These are phyloP conservation scores for Pycnomerus fuliginosus DNA, from an alignment of 2,888 invertebrate species.

Conservation along the genomic window DNA sequence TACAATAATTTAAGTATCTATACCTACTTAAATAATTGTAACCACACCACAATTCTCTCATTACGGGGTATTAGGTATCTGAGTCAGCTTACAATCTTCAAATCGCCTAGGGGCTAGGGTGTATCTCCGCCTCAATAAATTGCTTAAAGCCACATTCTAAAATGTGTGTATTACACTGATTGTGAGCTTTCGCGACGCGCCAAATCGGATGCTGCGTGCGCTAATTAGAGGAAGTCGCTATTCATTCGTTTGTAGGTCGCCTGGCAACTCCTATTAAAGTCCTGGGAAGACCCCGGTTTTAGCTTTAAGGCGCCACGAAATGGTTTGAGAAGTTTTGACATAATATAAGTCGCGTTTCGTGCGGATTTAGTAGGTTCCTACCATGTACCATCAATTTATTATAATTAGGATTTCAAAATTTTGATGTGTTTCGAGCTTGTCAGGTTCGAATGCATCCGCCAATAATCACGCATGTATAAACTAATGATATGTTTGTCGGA, in stretches of 20 bases:
- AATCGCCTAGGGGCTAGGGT: no score
- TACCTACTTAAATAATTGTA: no score
- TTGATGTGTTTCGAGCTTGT: no score
- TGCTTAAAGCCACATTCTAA: slow-evolving; percentile 40
- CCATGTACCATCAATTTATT: slow-evolving; percentile 21
- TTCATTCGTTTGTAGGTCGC: slow-evolving; percentile 41
- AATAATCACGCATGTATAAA: no score
- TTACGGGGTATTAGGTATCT: no score
- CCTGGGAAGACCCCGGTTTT: slow-evolving; percentile 7
- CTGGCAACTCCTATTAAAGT: slow-evolving; percentile 36
- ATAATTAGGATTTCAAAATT: slow-evolving; percentile 13
- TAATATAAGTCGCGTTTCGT: neutral
- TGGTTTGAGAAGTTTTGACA: slow-evolving; percentile 12
- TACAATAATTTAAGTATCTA: no score
- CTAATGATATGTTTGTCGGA: no score
- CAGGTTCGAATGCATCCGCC: no score
- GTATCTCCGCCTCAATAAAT: slow-evolving; percentile 28
- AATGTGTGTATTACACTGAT: slow-evolving; percentile 45
- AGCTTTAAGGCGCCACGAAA: slow-evolving; percentile 11
- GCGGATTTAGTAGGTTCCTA: slow-evolving; percentile 8
- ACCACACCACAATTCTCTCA: no score
- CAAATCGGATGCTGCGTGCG: slow-evolving; percentile 36
- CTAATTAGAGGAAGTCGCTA: slow-evolving; percentile 39
- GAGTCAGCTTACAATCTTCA: no score
- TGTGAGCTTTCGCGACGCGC: slow-evolving; percentile 40